Conservation (phyloP, 2,888 invertebrate species). For the Tubiluchus corallicola region DNA sequence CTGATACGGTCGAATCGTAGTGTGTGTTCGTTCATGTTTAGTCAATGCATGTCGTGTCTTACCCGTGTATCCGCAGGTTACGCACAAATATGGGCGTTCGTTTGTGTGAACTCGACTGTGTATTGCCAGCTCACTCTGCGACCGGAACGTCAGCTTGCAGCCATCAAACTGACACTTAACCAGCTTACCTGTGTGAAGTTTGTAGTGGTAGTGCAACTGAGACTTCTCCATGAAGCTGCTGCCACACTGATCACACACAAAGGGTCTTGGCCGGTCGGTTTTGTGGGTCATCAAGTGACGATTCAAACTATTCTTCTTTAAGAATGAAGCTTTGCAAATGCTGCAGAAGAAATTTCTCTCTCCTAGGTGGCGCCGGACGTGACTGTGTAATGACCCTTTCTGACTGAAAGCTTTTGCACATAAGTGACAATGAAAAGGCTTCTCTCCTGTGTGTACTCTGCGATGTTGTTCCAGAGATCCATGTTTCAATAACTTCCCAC, state of each 20-base stretch:
- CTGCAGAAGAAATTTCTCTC: slow-evolving; percentile 18
- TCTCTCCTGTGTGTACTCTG: slow-evolving; percentile 15
- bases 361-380: slow-evolving; percentile 18
- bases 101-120: slow-evolving; percentile 12
- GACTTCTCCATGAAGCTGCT: slow-evolving; percentile 13
- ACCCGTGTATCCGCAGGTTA: slow-evolving; percentile 16
- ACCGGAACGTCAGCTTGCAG: slow-evolving; percentile 12
- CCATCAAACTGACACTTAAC: slow-evolving; percentile 14
- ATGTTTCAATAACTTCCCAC: slow-evolving; percentile 16
- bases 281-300: slow-evolving; percentile 10
- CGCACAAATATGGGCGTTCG: slow-evolving; percentile 13
- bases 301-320: slow-evolving; percentile 9
- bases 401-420: slow-evolving; percentile 17
- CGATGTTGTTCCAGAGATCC: slow-evolving; percentile 15
- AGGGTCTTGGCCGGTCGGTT: slow-evolving; percentile 9
- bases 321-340: slow-evolving; percentile 10
- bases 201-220: slow-evolving; percentile 18
- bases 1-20: slow-evolving; percentile 24
- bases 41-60: slow-evolving; percentile 22
- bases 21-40: slow-evolving; percentile 25
- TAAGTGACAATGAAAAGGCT: slow-evolving; percentile 15
- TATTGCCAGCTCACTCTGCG: slow-evolving; percentile 11
- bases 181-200: slow-evolving; percentile 13
- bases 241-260: slow-evolving; percentile 12
- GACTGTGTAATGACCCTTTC: slow-evolving; percentile 9